These are phyloP conservation scores for Sebastolobus alascanus DNA, from an alignment of 2,797 vertebrate genomes.

Conservation along the genomic window DNA sequence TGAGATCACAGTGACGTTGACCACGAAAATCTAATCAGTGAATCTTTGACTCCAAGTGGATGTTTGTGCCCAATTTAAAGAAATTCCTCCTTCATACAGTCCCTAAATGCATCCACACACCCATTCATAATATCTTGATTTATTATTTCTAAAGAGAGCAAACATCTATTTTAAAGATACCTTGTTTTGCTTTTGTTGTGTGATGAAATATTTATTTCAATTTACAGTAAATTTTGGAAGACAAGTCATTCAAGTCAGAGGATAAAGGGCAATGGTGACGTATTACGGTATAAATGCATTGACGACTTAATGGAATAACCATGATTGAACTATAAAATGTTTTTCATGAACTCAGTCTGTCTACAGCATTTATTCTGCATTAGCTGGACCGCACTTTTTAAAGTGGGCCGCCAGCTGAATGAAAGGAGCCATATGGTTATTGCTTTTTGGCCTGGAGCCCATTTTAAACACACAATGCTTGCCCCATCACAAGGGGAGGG, in stretches of 20 bases:
- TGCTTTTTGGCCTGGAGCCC: constrained; percentile 21
- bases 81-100: too few species aligned
- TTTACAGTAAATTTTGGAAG: constrained; percentile 36
- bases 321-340: constrained; percentile 36
- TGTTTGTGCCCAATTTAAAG: too few species aligned
- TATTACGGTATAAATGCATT: constrained; percentile 35
- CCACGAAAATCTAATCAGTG: too few species aligned
- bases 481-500: background rate
- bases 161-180: constrained; percentile 1
- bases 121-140: background rate
- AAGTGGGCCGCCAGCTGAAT: constrained; percentile 14
- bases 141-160: background rate
- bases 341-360: constrained; percentile 7
- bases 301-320: constrained; percentile 31
- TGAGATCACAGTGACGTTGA: too few species aligned
- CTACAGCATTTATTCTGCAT: constrained; percentile 37
- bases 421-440: constrained; percentile 32
- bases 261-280: constrained; percentile 7
- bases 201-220: constrained; percentile 28
- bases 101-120: background rate
- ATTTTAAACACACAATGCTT: constrained; percentile 19
- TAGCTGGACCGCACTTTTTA: constrained; percentile 24
- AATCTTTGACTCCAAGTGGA: too few species aligned
- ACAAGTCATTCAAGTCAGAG: constrained; percentile 9
- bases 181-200: background rate